Evolutionary conservation across 2,113 vertebrate genomes (phyloP).

Genomic region (Dipodomys stephensi): DNA sequence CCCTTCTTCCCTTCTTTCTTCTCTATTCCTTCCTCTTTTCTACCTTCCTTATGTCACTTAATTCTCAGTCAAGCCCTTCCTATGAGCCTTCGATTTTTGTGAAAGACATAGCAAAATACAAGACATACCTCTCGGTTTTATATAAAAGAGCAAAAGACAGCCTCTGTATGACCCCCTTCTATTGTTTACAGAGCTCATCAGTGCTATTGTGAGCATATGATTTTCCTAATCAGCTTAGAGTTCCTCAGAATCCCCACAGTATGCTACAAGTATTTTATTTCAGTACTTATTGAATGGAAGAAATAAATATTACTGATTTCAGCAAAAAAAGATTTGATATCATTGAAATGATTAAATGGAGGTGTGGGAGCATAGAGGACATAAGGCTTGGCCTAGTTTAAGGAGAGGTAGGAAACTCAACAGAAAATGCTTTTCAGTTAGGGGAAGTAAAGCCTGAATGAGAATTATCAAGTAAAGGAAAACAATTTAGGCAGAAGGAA

Average conservation of each 20-base stretch:
- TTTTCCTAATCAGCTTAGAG: background rate
- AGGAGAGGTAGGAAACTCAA: background rate
- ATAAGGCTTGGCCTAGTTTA: background rate
- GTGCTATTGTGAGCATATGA: background rate
- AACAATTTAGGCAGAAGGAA: background rate
- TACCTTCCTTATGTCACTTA: background rate
- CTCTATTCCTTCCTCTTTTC: too few relatives aligned
- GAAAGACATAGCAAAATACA: background rate
- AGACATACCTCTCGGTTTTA: background rate
- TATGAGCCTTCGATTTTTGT: background rate
- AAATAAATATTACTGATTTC: background rate
- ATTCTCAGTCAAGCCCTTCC: background rate
- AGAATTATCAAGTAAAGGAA: background rate
- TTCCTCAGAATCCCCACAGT: background rate
- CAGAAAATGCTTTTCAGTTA: background rate
- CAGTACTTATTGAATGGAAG: background rate
- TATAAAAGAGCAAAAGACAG: background rate
- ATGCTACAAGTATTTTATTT: background rate
- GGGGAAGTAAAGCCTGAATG: background rate
- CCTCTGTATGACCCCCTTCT: background rate
- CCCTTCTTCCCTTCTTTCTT: too few relatives aligned
- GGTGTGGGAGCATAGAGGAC: background rate
- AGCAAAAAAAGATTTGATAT: background rate
- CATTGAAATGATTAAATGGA: background rate
- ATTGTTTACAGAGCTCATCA: background rate